These are phyloP conservation scores for Thryonomys swinderianus DNA, from an alignment of 2,113 vertebrate genomes.

Conservation along the genomic window DNA sequence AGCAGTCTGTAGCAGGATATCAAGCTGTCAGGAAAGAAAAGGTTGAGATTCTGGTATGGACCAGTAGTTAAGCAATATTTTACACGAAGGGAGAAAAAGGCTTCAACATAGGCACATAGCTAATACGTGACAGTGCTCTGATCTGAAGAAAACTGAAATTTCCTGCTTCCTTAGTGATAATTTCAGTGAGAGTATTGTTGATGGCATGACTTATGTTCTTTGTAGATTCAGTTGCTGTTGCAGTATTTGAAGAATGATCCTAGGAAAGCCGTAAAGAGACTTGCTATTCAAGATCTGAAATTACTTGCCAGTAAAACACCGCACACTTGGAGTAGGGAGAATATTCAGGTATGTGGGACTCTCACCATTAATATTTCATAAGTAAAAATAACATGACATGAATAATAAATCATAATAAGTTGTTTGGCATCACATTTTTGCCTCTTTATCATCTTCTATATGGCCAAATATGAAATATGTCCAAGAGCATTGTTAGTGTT, in stretches of 20 bases:
- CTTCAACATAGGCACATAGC: not conserved
- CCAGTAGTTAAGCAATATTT: not conserved
- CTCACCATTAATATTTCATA: constrained; percentile 25
- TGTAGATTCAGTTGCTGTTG: constrained; percentile 94
- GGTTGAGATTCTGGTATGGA: not conserved
- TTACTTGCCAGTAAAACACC: constrained; percentile 96
- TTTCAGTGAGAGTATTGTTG: not conserved
- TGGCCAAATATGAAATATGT: not conserved
- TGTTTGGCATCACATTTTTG: constrained; percentile 20
- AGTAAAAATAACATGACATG: not conserved
- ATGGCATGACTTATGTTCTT: constrained; percentile 2
- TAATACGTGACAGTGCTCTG: not conserved
- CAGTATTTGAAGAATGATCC: constrained; percentile 97
- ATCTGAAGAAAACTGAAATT: not conserved
- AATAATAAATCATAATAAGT: not conserved
- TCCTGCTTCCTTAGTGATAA: not conserved
- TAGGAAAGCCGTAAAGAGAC: constrained; percentile 96
- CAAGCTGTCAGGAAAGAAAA: constrained; percentile 10
- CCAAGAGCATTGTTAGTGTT: constrained; percentile 1
- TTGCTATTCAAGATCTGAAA: constrained; percentile 95
- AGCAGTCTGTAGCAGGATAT: not conserved
- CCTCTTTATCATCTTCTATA: constrained; percentile 22
- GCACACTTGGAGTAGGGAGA: constrained; percentile 96
- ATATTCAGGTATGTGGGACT: constrained; percentile 91
- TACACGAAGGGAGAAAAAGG: not conserved